Conservation (phyloP, 2,888 invertebrate species). For the Hypena proboscidalis region DNA sequence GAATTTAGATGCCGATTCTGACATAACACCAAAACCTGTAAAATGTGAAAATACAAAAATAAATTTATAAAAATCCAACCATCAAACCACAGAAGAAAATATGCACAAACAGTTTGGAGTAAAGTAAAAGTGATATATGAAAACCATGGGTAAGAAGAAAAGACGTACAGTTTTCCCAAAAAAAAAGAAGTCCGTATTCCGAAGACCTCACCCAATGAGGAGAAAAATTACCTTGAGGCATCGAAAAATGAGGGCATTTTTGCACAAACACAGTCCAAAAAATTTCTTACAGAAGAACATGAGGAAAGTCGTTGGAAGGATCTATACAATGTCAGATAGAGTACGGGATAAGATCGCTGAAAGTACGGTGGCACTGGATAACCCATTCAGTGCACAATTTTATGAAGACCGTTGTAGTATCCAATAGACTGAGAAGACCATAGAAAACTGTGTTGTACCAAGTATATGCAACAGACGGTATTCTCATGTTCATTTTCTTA, state of each 20-base stretch:
- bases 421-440: no score
- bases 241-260: conserved; percentile 61
- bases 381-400: conserved; percentile 67
- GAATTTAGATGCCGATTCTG: conserved; percentile 15
- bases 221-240: conserved; percentile 63
- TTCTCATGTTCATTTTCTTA: neutral
- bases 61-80: conserved; percentile 5
- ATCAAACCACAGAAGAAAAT: conserved; percentile 13
- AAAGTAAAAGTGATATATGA: conserved; percentile 1
- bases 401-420: conserved; percentile 68
- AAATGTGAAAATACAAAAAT: conserved; percentile 19
- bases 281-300: conserved; percentile 51
- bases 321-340: conserved; percentile 66
- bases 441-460: neutral
- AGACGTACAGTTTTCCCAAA: conserved; percentile 57
- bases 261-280: conserved; percentile 62
- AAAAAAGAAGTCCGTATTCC: conserved; percentile 64
- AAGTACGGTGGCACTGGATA: conserved; percentile 63
- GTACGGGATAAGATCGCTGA: conserved; percentile 68
- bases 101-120: conserved; percentile 7
- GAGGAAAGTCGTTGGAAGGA: conserved; percentile 59
- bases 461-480: neutral
- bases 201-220: conserved; percentile 66
- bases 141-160: conserved; percentile 61
- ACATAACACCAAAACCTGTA: conserved; percentile 22